Evolutionary conservation across 2,113 vertebrate species (phyloP), one percentile per base, ranked within the genome.

Genomic region (Seriola aureovittata): DNA sequence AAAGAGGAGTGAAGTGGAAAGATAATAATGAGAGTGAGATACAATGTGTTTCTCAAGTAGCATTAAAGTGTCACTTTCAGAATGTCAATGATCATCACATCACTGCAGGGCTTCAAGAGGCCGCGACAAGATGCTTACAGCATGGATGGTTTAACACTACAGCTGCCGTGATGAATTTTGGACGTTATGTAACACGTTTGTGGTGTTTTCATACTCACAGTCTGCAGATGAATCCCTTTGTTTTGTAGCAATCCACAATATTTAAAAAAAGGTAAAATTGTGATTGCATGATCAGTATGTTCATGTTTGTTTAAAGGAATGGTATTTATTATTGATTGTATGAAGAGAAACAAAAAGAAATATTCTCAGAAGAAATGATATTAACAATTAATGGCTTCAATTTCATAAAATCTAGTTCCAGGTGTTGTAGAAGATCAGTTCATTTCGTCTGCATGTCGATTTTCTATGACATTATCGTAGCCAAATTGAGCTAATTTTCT

Each of bases 31-130:
- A 50, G 54, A 73, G 79, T 0, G 23, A 16, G 7, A 77, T 75
- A 68, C 72, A 78, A 66, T 70, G 52, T 52, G 60, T 80, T 89
- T 85, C 84, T 91, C 79, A 88, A 91, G 85, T 73, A 80, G 77
- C 64, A 19, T 80, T 75, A 60, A 79, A 87, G 85, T 80, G 75
- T 71, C 74, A 75, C 63, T 85, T 73, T 76, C 52, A 52, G 58
- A 58, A 77, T 86, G 88, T 80, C 87, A 88, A 58, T 90, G 84
- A 89, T 77, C 70, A 72, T 81, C 67, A 64, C 62, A 58, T 65
- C 66, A 7, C 55, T 42, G 79, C 84, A 69, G 52, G 83, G 46
- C 42, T 76, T 73, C 44, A 40, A 69, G 60, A 65, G 80, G 57
- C 73, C 21, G 29, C 52, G 38, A 71, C 40, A 60, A 25, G 60